phyloP scores from a whole-genome alignment of 2,113 vertebrate species.

The Oplegnathus fasciatus region DNA sequence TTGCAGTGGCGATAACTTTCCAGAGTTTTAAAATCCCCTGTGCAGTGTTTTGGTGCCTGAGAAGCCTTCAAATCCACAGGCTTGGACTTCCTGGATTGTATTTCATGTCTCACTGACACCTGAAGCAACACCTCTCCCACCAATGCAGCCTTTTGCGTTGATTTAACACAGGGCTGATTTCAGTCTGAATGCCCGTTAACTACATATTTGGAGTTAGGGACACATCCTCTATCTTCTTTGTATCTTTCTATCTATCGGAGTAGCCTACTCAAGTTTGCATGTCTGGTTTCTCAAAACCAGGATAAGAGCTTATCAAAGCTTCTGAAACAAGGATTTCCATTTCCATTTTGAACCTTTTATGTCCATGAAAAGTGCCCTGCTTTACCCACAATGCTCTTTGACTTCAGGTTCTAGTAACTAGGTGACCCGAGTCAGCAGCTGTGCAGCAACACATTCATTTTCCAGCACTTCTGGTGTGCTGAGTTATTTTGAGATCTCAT shows the following conservation, averaged over 20 bases:
- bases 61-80: not conserved
- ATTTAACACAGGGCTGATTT: not conserved
- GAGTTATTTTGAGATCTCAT: constrained; percentile 37
- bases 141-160: not conserved
- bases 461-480: not conserved
- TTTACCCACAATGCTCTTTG: constrained; percentile 18
- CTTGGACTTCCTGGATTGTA: not conserved
- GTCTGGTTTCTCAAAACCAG: not conserved
- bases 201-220: not conserved
- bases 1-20: too few relatives aligned
- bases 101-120: not conserved
- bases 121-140: not conserved
- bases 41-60: not conserved
- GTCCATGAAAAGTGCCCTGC: not conserved
- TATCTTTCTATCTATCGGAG: too few relatives aligned
- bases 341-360: not conserved
- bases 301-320: not conserved
- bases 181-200: too few relatives aligned
- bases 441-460: constrained; percentile 2
- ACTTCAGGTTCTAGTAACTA: not conserved
- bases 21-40: too few relatives aligned
- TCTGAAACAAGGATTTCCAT: not conserved
- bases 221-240: too few relatives aligned
- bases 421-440: constrained; percentile 30
- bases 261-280: not conserved